Conservation (phyloP, 2,888 invertebrate species). For the Litoditis marina region DNA sequence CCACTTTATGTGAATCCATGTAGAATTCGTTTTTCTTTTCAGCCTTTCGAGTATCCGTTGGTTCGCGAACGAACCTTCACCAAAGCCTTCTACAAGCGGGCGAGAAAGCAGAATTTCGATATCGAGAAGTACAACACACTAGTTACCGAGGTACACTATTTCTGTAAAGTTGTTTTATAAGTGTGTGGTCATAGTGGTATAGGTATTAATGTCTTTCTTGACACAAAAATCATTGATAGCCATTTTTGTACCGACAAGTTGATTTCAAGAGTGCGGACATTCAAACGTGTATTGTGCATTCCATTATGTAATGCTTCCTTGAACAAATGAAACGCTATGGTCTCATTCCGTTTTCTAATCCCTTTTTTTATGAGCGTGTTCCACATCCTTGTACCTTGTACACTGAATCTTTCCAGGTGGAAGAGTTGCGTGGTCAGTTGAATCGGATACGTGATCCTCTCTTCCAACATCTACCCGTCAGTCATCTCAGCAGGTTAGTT, state of each 20-base stretch:
- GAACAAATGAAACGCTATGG: too few species aligned
- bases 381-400: too few species aligned
- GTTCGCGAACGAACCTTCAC: slow-evolving; percentile 52
- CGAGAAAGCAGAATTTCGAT: slow-evolving; percentile 49
- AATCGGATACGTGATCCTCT: slow-evolving; percentile 54
- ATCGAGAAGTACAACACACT: slow-evolving; percentile 52
- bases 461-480: slow-evolving; percentile 55
- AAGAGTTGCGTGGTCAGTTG: slow-evolving; percentile 47
- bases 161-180: not conserved
- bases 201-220: not conserved
- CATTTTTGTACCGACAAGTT: too few species aligned
- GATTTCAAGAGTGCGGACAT: too few species aligned
- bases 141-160: slow-evolving; percentile 26
- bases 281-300: too few species aligned
- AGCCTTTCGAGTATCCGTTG: slow-evolving; percentile 57
- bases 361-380: too few species aligned
- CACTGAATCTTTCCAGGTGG: slow-evolving; percentile 22
- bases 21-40: slow-evolving; percentile 11
- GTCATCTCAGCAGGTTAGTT: slow-evolving; percentile 26
- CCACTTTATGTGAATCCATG: not conserved
- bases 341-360: too few species aligned
- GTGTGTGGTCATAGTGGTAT: too few species aligned
- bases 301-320: too few species aligned
- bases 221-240: not conserved
- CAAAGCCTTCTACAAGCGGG: slow-evolving; percentile 55